Percentiles rank a stretch among this genome's conserved stretches.
Conservation (phyloP, 1,140 invertebrate species). For the Melitaea cinxia region DNA sequence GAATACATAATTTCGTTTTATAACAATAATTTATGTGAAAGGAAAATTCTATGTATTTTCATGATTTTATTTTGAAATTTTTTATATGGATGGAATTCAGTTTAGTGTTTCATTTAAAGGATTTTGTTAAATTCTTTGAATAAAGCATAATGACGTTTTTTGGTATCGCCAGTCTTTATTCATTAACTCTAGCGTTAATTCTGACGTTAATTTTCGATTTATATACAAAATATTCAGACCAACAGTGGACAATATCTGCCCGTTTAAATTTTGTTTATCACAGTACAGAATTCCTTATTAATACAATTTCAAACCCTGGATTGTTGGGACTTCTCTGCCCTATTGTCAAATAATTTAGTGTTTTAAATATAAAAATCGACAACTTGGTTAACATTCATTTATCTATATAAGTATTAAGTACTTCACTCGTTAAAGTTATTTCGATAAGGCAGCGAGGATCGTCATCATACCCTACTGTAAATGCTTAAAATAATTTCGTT, state of each 20-base stretch:
- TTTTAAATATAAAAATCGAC: not conserved
- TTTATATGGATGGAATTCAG: not conserved
- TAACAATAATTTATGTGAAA: too few species aligned
- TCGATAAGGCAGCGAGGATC: slow-evolving; percentile 18
- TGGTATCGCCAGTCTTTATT: slow-evolving; percentile 58
- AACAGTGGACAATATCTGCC: slow-evolving; percentile 8
- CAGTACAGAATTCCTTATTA: slow-evolving; percentile 17
- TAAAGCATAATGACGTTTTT: slow-evolving; percentile 42
- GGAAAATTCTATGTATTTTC: too few species aligned
- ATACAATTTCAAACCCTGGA: slow-evolving; percentile 24
- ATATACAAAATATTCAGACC: slow-evolving; percentile 26
- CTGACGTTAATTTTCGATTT: slow-evolving; percentile 1
- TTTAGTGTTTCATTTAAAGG: not conserved
- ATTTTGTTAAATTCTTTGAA: slow-evolving; percentile 14
- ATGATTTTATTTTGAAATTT: not conserved
- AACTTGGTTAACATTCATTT: not conserved
- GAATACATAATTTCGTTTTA: too few species aligned
- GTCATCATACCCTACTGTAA: slow-evolving; percentile 23
- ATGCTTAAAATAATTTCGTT: slow-evolving; percentile 39
- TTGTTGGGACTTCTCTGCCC: not conserved
- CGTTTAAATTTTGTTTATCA: slow-evolving; percentile 21
- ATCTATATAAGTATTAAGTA: not conserved
- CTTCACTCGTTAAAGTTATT: slow-evolving; percentile 2
- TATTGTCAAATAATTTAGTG: not conserved
- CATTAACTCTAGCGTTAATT: slow-evolving; percentile 14